phyloP scores from a whole-genome alignment of 2,797 vertebrate genomes.

The Sebastes nivosus region DNA sequence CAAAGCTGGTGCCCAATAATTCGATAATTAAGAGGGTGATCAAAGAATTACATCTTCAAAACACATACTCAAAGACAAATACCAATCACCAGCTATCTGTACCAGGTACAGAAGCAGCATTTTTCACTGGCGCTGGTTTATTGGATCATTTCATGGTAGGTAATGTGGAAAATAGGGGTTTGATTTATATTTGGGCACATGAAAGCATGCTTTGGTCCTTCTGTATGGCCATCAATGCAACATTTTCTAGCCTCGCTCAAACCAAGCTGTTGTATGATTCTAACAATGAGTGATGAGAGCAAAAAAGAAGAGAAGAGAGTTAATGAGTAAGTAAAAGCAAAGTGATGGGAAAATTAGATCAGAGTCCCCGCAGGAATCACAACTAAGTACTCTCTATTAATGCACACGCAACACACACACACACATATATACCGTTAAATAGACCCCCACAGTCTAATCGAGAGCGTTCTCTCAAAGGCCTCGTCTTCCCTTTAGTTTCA shows the following conservation, averaged over 20 bases:
- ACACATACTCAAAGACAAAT: slow-evolving; percentile 13
- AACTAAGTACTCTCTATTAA: slow-evolving; percentile 37
- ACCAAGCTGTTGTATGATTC: slow-evolving; percentile 1
- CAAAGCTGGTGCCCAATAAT: slow-evolving; percentile 43
- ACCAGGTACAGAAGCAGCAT: background rate
- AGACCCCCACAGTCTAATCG: slow-evolving; percentile 17
- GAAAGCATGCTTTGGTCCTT: slow-evolving; percentile 19
- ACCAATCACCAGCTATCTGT: background rate
- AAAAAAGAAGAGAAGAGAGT: background rate
- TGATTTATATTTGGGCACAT: slow-evolving; percentile 27
- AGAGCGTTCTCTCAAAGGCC: slow-evolving; percentile 16
- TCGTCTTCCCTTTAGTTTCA: slow-evolving; percentile 23
- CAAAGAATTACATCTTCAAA: slow-evolving; percentile 39
- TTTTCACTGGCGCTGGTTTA: slow-evolving; percentile 14
- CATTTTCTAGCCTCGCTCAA: background rate
- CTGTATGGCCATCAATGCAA: background rate
- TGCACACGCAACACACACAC: slow-evolving; percentile 1
- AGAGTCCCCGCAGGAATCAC: slow-evolving; percentile 51
- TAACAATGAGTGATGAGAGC: slow-evolving; percentile 13
- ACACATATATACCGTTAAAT: background rate
- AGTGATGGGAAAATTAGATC: slow-evolving; percentile 60
- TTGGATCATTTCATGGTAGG: slow-evolving; percentile 28
- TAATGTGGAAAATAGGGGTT: slow-evolving; percentile 14
- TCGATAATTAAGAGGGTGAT: slow-evolving; percentile 58
- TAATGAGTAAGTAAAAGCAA: slow-evolving; percentile 62